Conservation (phyloP, 2,888 invertebrate species). For the Euclidia mi region DNA sequence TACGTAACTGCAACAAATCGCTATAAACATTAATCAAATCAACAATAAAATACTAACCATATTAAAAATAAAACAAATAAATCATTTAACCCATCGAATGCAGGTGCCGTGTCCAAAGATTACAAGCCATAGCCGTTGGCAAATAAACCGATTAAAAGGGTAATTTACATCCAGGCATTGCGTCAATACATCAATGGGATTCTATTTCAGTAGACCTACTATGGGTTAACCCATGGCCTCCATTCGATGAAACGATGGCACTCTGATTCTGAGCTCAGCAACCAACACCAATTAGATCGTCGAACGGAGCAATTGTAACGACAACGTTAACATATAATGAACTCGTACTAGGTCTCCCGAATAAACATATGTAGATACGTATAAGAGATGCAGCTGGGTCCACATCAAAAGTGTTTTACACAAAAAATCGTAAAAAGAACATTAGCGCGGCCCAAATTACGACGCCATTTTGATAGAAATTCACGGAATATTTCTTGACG, state of each 20-base stretch:
- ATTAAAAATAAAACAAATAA: conserved; percentile 12
- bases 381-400: conserved; percentile 63
- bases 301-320: too few relatives aligned
- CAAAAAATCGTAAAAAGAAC: conserved; percentile 79
- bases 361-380: conserved; percentile 34
- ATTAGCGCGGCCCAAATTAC: conserved; percentile 72
- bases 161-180: conserved; percentile 36
- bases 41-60: neutral
- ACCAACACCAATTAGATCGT: too few relatives aligned
- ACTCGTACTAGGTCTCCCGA: too few relatives aligned
- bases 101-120: conserved; percentile 18
- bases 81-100: conserved; percentile 14
- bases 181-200: conserved; percentile 54
- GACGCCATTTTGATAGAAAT: conserved; percentile 59
- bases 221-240: too few relatives aligned
- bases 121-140: conserved; percentile 7
- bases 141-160: conserved; percentile 43
- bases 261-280: too few relatives aligned
- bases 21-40: conserved; percentile 1
- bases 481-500: conserved; percentile 59
- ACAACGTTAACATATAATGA: too few relatives aligned
- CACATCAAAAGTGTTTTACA: conserved; percentile 75
- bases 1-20: neutral
- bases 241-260: too few relatives aligned
- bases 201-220: conserved; percentile 44